Conservation (phyloP, 2,113 vertebrate genomes). For the Grammomys dolichurus region DNA sequence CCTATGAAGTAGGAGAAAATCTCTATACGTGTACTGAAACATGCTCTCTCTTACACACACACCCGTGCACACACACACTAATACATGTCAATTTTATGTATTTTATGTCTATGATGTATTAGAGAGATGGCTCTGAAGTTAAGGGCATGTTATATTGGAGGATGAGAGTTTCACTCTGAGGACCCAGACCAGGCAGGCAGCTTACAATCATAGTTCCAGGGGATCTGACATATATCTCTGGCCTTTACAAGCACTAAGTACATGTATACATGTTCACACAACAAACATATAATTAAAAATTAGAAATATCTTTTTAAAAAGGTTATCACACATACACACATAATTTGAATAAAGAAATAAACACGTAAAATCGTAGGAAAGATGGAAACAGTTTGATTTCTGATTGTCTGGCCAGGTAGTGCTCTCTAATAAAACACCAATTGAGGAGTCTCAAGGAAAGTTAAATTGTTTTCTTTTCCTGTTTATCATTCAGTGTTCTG, state of each 20-base stretch:
- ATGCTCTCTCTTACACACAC: not conserved
- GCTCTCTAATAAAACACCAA: not conserved
- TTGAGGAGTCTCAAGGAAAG: not conserved
- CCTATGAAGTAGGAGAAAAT: not conserved
- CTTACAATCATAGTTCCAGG: not conserved
- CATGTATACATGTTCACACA: not conserved
- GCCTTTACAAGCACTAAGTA: not conserved
- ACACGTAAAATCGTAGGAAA: not conserved
- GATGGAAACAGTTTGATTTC: not conserved
- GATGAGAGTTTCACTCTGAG: not conserved
- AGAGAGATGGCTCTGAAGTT: not conserved
- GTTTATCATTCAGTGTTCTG: not conserved
- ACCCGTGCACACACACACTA: not conserved
- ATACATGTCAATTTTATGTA: no score
- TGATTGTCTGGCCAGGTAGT: not conserved
- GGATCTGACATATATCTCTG: not conserved
- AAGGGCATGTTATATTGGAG: not conserved
- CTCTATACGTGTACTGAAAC: not conserved
- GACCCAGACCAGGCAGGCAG: not conserved
- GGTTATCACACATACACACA: not conserved
- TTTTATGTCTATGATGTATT: not conserved
- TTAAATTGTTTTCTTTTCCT: not conserved
- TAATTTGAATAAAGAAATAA: conserved; percentile 7
- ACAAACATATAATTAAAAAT: not conserved
- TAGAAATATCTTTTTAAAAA: not conserved